Conservation (phyloP, 2,888 invertebrate species). For the Lithophane leautieri region DNA sequence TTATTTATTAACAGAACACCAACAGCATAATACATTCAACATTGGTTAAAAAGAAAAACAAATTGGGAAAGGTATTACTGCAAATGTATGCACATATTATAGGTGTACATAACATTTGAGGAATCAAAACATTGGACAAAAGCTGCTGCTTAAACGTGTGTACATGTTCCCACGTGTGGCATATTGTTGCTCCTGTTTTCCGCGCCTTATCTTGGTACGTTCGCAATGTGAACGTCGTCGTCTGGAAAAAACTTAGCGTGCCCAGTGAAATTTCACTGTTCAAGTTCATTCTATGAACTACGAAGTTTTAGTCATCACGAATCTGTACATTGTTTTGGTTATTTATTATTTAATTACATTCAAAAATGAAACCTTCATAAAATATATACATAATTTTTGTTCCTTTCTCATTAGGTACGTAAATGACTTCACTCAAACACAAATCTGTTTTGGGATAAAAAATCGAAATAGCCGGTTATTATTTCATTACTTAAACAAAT, state of each 20-base stretch:
- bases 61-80: too few relatives aligned
- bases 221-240: neutral
- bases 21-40: too few relatives aligned
- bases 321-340: neutral
- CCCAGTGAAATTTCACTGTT: neutral
- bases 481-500: neutral
- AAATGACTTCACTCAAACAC: neutral
- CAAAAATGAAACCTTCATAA: neutral
- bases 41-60: too few relatives aligned
- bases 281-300: neutral
- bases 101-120: too few relatives aligned
- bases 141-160: too few relatives aligned
- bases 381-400: neutral
- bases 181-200: neutral
- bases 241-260: neutral
- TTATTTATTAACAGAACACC: too few relatives aligned
- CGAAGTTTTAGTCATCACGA: neutral
- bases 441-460: neutral
- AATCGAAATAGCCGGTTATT: neutral
- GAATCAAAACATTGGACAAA: too few relatives aligned
- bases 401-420: neutral
- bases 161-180: neutral
- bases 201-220: too few relatives aligned
- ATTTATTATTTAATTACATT: neutral
- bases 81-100: too few relatives aligned